phyloP scores from a whole-genome alignment of 30 jellyfish, hydroid and myxozoan species.

The Chrysaora quinquecirrha region DNA sequence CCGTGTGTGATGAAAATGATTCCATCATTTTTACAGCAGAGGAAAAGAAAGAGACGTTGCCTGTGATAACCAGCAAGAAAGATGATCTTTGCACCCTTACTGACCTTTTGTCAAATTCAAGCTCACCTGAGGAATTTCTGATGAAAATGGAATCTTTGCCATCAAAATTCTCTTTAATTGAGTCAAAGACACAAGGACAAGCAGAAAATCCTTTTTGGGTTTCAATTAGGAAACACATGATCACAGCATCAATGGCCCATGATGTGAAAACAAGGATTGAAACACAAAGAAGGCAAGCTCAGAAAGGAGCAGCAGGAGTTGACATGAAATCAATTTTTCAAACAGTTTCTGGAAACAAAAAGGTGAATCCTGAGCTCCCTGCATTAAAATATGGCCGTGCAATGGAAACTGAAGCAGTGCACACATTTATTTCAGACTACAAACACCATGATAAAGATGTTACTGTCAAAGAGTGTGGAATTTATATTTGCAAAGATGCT shows the following conservation, averaged over 20 bases:
- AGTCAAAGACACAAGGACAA: constrained; percentile 54
- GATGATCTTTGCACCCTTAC: background rate
- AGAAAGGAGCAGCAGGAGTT: constrained; percentile 22
- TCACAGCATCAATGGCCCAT: constrained; percentile 57
- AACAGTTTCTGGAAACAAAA: constrained; percentile 20
- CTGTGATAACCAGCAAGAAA: background rate
- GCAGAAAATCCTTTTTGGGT: constrained; percentile 26
- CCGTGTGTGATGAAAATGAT: constrained; percentile 12
- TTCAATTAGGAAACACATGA: constrained; percentile 25
- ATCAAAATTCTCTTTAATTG: constrained; percentile 4
- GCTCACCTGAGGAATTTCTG: constrained; percentile 10
- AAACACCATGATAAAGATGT: too few species aligned
- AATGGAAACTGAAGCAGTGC: too few species aligned
- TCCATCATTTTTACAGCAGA: constrained; percentile 23
- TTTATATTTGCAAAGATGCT: too few species aligned
- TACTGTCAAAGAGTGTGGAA: too few species aligned
- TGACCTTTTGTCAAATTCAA: background rate
- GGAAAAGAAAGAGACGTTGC: background rate
- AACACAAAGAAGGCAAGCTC: constrained; percentile 15
- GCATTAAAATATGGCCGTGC: too few species aligned
- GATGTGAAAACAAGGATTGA: constrained; percentile 27
- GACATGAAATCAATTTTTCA: constrained; percentile 16
- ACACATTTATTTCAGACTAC: too few species aligned
- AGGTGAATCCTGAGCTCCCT: too few species aligned
- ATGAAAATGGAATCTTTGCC: constrained; percentile 14